A percentile compares a stretch with the other conserved stretches of the same genome.
Evolutionary conservation across 2,113 vertebrate genomes (phyloP).

Genomic region (Perognathus longimembris): DNA sequence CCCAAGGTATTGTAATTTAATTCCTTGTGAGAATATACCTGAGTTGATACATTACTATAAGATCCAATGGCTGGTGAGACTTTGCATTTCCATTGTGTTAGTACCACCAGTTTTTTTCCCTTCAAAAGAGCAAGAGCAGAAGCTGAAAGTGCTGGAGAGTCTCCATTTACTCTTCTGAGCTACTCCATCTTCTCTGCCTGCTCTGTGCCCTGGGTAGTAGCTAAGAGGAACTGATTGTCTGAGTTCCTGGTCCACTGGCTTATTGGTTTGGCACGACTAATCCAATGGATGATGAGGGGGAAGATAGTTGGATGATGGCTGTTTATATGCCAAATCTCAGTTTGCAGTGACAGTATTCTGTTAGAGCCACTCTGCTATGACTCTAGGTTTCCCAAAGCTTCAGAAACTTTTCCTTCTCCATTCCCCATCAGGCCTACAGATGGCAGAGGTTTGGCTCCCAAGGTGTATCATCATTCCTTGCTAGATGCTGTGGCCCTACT

Average conservation of each 20-base stretch:
- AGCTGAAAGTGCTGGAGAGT: neutral
- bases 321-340: neutral
- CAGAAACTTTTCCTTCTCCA: neutral
- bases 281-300: neutral
- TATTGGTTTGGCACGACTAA: neutral
- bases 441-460: neutral
- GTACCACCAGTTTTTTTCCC: neutral
- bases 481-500: neutral
- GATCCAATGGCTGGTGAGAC: neutral
- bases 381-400: neutral
- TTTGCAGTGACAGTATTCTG: too few relatives aligned
- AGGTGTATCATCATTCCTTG: neutral
- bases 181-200: neutral
- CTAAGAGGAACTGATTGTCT: fast-evolving
- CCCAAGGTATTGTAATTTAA: neutral
- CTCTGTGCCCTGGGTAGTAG: neutral
- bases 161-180: neutral
- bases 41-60: neutral
- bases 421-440: neutral
- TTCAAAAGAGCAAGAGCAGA: neutral
- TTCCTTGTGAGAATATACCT: neutral
- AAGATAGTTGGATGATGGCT: neutral
- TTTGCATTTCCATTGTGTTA: neutral
- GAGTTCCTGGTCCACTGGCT: neutral
- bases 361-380: neutral